A percentile compares a stretch with the other conserved stretches of the same genome.
Conservation (phyloP, 2,113 vertebrate genomes). For the Rattus norvegicus region GRCr8 NC_086019.1:45838501-45839000, state of each 20-base stretch:
- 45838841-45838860: not conserved
- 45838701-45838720: not conserved
- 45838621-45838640: conserved; percentile 70
- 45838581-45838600: conserved; percentile 42
- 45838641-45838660: conserved; percentile 12
- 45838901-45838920: not conserved
- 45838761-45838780: not conserved
- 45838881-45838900: not conserved
- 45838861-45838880: not conserved
- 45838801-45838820: not conserved
- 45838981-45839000: not conserved
- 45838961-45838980: not conserved
- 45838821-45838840: not conserved
- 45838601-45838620: conserved; percentile 42
- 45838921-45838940: not conserved
- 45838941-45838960: not conserved
- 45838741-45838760: not conserved
- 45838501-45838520: conserved; percentile 53
- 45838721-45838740: not conserved
- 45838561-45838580: conserved; percentile 8
- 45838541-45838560: conserved; percentile 44
- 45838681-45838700: conserved; percentile 5
- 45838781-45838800: not conserved
- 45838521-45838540: conserved; percentile 60
- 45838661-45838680: conserved; percentile 37